These are phyloP conservation scores for Cheilinus undulatus DNA, from an alignment of 2,113 vertebrate genomes.

Conservation along the genomic window DNA sequence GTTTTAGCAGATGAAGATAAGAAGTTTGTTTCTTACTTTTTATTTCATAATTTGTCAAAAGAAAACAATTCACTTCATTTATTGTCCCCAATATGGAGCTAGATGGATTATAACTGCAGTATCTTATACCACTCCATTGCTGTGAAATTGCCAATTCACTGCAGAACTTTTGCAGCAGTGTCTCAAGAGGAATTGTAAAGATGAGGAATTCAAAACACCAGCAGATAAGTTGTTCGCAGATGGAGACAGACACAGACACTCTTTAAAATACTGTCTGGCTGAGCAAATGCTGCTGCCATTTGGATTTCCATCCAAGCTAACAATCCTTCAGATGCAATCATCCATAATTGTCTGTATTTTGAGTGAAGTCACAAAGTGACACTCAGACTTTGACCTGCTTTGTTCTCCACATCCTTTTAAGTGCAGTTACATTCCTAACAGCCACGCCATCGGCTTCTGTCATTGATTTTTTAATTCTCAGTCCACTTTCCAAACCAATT, in stretches of 20 bases:
- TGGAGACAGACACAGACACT: constrained; percentile 5
- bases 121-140: background rate
- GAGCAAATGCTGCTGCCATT: constrained; percentile 12
- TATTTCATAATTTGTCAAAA: too few relatives aligned
- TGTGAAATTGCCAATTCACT: background rate
- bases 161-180: background rate
- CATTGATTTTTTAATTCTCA: constrained; percentile 9
- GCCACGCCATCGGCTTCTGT: constrained; percentile 1
- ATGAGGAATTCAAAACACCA: constrained; percentile 9
- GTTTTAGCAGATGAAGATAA: background rate
- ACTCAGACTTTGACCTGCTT: constrained; percentile 28
- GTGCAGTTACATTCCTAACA: constrained; percentile 18
- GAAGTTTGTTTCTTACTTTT: background rate
- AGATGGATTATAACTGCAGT: background rate
- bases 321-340: constrained; percentile 31
- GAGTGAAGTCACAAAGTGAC: constrained; percentile 32
- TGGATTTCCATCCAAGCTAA: constrained; percentile 6
- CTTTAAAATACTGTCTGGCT: constrained; percentile 1
- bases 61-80: too few relatives aligned
- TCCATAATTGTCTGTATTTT: constrained; percentile 29
- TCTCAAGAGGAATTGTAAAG: background rate
- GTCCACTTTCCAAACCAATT: constrained; percentile 41
- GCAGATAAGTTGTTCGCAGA: background rate
- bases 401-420: constrained; percentile 11
- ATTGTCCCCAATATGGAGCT: background rate